phyloP scores from a whole-genome alignment of 2,113 vertebrate genomes.

The Isurus oxyrinchus region DNA sequence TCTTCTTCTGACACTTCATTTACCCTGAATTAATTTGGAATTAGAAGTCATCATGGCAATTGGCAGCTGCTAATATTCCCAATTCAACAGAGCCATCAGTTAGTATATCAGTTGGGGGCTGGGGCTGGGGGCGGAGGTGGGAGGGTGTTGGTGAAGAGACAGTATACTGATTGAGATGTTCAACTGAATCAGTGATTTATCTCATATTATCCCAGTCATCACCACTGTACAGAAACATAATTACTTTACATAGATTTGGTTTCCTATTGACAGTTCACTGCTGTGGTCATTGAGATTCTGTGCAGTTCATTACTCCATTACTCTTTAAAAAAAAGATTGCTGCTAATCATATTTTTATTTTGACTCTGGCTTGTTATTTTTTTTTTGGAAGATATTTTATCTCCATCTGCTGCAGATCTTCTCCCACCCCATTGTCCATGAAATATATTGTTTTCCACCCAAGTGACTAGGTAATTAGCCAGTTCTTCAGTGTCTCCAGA shows the following conservation, averaged over 20 bases:
- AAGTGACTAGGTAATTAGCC: background rate
- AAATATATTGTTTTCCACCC: background rate
- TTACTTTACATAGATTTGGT: background rate
- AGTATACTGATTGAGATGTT: slow-evolving; percentile 45
- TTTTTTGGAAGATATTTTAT: background rate
- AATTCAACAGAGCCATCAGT: slow-evolving; percentile 48
- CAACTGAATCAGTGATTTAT: slow-evolving; percentile 59
- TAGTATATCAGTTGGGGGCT: background rate
- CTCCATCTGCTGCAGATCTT: background rate
- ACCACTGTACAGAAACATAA: slow-evolving; percentile 48
- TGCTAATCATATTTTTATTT: background rate
- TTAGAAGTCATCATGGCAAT: slow-evolving; percentile 80
- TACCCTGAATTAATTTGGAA: slow-evolving; percentile 91
- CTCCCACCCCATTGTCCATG: no score
- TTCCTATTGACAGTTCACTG: background rate
- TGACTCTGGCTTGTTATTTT: background rate
- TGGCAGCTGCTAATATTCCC: slow-evolving; percentile 78
- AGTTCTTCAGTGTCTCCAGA: background rate
- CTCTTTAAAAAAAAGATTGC: background rate
- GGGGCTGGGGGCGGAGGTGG: background rate
- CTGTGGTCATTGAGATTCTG: background rate
- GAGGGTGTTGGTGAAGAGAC: background rate
- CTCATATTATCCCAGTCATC: slow-evolving; percentile 58
- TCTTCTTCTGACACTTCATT: slow-evolving; percentile 90
- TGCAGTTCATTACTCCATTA: background rate